Base-by-base conservation (phyloP, 2,888 invertebrate species). In the Slavum lentiscoides region DNA sequence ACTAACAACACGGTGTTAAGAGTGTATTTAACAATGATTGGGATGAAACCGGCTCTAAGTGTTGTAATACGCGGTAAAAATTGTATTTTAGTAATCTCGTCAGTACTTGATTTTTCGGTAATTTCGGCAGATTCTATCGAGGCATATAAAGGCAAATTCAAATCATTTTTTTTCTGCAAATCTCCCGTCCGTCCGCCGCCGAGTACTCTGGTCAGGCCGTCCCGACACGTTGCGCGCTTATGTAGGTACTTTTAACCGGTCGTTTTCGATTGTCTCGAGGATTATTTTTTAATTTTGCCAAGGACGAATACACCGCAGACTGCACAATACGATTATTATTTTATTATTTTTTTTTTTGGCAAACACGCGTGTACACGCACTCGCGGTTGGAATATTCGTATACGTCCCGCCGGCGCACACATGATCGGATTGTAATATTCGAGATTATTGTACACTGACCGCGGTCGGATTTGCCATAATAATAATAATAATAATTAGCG, bases 231-330 rank as follows among this genome's bases (percentile, higher is more conserved):
- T 30, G 30, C 30, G 4, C 30, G 9, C 11, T 17, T 53, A 55
- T 75, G 30, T 43, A 13, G 55, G 58, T 49, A 39, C 39, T 64
- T 55, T 74, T 62, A 30, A 67, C 67, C 75, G 67, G 58, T 67
- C 59, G 59, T 8, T 9, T 66, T 74, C 74, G 55, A 66, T 74
- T 74, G 74, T 74, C 66, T 74, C 62, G 64, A 11, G 66, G 21
- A 19, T 66, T 23, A 11, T 11, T 7, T 43, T 5, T 49, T 49
- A 13, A 3, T 49, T 49, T 49, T 8, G n/a, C 55, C 66, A 74
- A 74, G 74, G 74, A 74, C 74, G 66, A 19, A 49, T 15, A 55
- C 55, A 37, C 30, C 73, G 53, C 74, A 73, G 30, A 74, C 74
- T 30, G 30, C 30, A 74, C 61, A 62, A 58, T 39, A 66, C 19